Percentiles rank a stretch among this genome's conserved stretches.
Conservation (phyloP, 1,140 invertebrate species). For the Zaprionus capensis region DNA sequence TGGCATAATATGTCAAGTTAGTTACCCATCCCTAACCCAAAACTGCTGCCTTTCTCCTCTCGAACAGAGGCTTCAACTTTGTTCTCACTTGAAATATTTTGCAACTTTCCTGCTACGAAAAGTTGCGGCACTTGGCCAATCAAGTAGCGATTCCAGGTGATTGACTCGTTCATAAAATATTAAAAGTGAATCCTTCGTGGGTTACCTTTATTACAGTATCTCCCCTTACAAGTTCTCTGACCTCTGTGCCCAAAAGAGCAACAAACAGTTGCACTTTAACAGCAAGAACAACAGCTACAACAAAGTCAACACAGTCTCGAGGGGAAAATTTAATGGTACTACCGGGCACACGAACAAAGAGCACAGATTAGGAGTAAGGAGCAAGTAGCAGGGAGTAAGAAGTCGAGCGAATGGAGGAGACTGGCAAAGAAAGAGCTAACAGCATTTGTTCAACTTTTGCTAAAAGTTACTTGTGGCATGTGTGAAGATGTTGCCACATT, state of each 20-base stretch:
- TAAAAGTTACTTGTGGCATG: conserved; percentile 58
- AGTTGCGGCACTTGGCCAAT: conserved; percentile 7
- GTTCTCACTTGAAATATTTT: conserved; percentile 6
- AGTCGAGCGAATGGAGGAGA: background rate
- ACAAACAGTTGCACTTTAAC: conserved; percentile 50
- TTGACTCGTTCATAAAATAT: conserved; percentile 67
- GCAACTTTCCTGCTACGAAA: conserved; percentile 1
- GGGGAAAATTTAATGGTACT: conserved; percentile 72
- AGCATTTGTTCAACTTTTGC: conserved; percentile 72
- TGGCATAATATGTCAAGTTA: background rate
- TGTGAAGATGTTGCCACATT: conserved; percentile 68
- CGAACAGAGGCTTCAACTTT: conserved; percentile 1
- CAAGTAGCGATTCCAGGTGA: conserved; percentile 39
- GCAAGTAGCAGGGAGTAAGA: background rate
- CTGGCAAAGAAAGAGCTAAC: conserved; percentile 16
- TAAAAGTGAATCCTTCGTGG: conserved; percentile 51
- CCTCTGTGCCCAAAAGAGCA: conserved; percentile 56
- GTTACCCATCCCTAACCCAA: background rate
- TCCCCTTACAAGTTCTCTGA: conserved; percentile 35
- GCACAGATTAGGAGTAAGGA: conserved; percentile 23
- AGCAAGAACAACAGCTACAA: conserved; percentile 40
- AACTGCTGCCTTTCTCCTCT: background rate
- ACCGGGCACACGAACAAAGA: conserved; percentile 47
- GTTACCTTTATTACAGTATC: conserved; percentile 48
- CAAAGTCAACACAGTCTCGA: conserved; percentile 71